Base-by-base conservation (phyloP, 2,113 vertebrate genomes). In the Acrocephalus arundinaceus region DNA sequence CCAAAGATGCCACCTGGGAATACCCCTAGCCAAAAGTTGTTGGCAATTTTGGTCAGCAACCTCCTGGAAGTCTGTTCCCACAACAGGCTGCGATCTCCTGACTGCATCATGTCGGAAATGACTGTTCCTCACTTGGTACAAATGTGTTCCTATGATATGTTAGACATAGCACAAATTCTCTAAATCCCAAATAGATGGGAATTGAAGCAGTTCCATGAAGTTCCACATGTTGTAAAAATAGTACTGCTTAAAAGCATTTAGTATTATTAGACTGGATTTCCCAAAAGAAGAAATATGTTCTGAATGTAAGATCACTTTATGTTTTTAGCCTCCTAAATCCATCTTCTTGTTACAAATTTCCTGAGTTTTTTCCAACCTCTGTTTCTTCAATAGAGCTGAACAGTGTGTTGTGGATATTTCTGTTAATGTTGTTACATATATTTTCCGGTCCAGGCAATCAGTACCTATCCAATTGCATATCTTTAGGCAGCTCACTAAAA, bases 261-360 rank as follows among this genome's bases (percentile, higher is more conserved):
- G 58, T 76, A 46, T 76, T 77, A 94, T 84, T 87, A 90, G 41
- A 23, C 31, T 59, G 75, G 71, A 85, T 95, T 96, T 93, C 41
- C 71, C 55, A 65, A 62, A 89, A 89, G 45, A 93, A 90, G 65
- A 61, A 89, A 76, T 77, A 87, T 61, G 13, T 37, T 91, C 67
- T 89, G 57, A 75, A 77, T 45, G 37, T 80, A 80, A 86, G 66
- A 90, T 67, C 16, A 5, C 21, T 90, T 91, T 75, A 75, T 54
- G 33, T 11, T 94, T 97, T 95, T 84, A 95, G 83, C 25, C 39
- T 57, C 43, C 65, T 96, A 96, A 97, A 97, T 89, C 87, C 85
- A 78, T 55, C 58, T 68, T 61, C 88, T 87, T 95, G 51, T 83
- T 89, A 81, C 37, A 85, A 71, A 91, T 95, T 67, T 89, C 68